Evolutionary conservation across 2,113 vertebrate genomes (phyloP).

Genomic region (Holacanthus passer): DNA sequence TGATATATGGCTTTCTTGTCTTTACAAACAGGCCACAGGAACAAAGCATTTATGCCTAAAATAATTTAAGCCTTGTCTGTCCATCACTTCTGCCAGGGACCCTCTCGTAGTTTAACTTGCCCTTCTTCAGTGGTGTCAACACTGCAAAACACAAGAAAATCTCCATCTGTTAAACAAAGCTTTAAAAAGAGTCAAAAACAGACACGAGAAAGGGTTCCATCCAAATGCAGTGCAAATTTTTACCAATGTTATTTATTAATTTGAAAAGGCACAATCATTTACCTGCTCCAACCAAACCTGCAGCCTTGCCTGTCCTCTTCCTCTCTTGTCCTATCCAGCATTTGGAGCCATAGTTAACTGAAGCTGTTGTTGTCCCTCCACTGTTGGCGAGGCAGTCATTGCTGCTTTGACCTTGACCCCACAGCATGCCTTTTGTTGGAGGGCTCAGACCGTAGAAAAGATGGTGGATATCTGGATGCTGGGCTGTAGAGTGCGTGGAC

Average conservation of each 20-base stretch:
- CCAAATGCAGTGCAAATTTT: background rate
- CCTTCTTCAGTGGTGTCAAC: slow-evolving; percentile 84
- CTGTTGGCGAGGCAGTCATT: background rate
- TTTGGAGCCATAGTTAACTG: slow-evolving; percentile 41
- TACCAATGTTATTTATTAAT: background rate
- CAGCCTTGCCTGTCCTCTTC: slow-evolving; percentile 72
- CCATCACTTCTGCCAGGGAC: slow-evolving; percentile 92
- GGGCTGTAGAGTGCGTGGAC: background rate
- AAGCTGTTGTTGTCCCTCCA: background rate
- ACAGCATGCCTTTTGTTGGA: background rate
- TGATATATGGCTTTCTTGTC: no score
- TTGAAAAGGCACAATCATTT: slow-evolving; percentile 15
- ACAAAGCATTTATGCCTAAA: slow-evolving; percentile 67
- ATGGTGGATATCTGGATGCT: background rate
- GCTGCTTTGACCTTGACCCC: slow-evolving; percentile 8
- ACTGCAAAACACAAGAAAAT: slow-evolving; percentile 52
- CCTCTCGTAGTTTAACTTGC: slow-evolving; percentile 88
- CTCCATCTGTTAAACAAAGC: background rate
- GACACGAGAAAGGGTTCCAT: background rate
- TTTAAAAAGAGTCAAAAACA: background rate
- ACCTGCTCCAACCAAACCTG: slow-evolving; percentile 53
- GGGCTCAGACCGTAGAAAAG: slow-evolving; percentile 5
- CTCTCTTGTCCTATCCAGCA: slow-evolving; percentile 67
- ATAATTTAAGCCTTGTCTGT: slow-evolving; percentile 92
- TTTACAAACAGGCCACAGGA: background rate